Percentiles rank a stretch among this genome's conserved stretches.
phyloP scores from a whole-genome alignment of 2,113 vertebrate genomes.

The Dromiciops gliroides region DNA sequence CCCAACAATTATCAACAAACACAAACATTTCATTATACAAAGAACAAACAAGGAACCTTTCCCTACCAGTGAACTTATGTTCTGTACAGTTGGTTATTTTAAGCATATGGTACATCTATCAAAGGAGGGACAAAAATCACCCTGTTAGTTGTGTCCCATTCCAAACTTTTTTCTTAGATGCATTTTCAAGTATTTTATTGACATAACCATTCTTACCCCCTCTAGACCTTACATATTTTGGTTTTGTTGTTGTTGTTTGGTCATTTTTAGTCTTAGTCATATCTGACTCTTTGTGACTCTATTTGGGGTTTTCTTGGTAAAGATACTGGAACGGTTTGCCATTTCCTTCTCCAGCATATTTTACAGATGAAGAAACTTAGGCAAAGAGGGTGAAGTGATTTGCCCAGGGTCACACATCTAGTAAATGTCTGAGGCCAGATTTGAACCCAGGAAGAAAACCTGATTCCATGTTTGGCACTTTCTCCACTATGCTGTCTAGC shows the following conservation, averaged over 20 bases:
- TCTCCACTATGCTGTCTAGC: neutral
- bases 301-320: neutral
- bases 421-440: neutral
- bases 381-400: neutral
- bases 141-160: neutral
- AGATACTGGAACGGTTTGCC: neutral
- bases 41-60: neutral
- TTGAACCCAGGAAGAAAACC: neutral
- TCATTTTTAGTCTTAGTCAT: neutral
- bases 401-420: neutral
- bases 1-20: neutral
- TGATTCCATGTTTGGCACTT: neutral
- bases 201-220: neutral
- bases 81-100: neutral
- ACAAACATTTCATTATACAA: neutral
- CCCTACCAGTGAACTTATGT: neutral
- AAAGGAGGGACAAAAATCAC: neutral
- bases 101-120: neutral
- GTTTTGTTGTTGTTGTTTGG: neutral
- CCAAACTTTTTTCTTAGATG: neutral
- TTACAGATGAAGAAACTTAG: neutral
- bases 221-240: neutral
- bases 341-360: neutral
- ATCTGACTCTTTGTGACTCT: neutral
- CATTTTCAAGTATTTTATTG: neutral